A percentile compares a stretch with the other conserved stretches of the same genome.
These are phyloP conservation scores for Delia radicum DNA, from an alignment of 1,140 invertebrate genomes.

Conservation along the genomic window DNA sequence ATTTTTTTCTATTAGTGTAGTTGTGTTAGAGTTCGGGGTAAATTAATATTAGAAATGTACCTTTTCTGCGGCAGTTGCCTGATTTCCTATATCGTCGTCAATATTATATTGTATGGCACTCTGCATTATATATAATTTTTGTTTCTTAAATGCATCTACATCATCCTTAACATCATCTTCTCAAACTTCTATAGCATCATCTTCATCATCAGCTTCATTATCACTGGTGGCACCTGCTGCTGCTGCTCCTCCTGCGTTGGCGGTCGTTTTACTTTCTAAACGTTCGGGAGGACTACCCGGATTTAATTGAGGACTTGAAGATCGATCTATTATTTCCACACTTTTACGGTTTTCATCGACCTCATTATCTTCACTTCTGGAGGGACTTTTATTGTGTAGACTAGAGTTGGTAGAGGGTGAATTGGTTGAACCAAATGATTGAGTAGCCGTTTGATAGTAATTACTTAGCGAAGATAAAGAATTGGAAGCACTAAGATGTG, in stretches of 20 bases:
- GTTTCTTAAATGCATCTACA: background rate
- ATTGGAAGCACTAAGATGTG: conserved; percentile 35
- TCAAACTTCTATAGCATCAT: conserved; percentile 50
- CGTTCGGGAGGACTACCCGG: conserved; percentile 50
- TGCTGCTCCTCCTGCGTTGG: background rate
- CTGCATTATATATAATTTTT: background rate
- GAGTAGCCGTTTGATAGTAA: conserved; percentile 43
- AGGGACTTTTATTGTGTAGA: conserved; percentile 17
- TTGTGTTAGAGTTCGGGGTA: too few species aligned
- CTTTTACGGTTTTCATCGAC: background rate
- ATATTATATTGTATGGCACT: background rate
- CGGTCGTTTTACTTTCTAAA: conserved; percentile 16
- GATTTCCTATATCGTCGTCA: background rate
- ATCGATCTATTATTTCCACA: conserved; percentile 8
- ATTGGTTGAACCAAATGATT: conserved; percentile 4
- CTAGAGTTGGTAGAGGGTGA: conserved; percentile 32
- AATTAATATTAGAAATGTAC: background rate
- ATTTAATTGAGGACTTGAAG: conserved; percentile 50
- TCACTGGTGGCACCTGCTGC: conserved; percentile 7
- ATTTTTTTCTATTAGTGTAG: too few species aligned
- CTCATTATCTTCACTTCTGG: background rate
- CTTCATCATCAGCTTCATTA: conserved; percentile 44
- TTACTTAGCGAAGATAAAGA: conserved; percentile 40
- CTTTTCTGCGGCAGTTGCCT: background rate
- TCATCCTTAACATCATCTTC: conserved; percentile 4